Conservation (phyloP, 2,113 vertebrate species). For the Toxotes jaculatrix region DNA sequence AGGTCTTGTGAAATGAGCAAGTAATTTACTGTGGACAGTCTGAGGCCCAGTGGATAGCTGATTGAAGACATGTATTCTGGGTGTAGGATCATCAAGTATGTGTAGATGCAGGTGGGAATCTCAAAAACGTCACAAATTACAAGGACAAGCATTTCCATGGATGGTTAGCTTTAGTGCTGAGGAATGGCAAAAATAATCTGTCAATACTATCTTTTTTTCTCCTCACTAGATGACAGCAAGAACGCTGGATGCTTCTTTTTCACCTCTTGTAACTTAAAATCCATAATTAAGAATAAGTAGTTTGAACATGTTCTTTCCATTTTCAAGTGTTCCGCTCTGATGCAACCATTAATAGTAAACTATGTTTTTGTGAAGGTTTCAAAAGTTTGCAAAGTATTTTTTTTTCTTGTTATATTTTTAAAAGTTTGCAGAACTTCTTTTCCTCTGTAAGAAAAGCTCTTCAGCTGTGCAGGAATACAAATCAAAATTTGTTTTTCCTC, state of each 20-base stretch:
- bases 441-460: slow-evolving; percentile 35
- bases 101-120: slow-evolving; percentile 45
- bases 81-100: slow-evolving; percentile 50
- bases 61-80: slow-evolving; percentile 62
- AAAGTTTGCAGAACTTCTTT: slow-evolving; percentile 42
- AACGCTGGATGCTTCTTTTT: slow-evolving; percentile 25
- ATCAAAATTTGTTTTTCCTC: slow-evolving; percentile 50
- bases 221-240: slow-evolving; percentile 5
- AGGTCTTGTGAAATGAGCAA: slow-evolving; percentile 83
- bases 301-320: slow-evolving; percentile 5
- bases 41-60: slow-evolving; percentile 60
- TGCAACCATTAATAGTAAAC: background rate
- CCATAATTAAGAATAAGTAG: slow-evolving; percentile 21
- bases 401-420: background rate
- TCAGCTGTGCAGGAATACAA: slow-evolving; percentile 37
- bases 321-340: slow-evolving; percentile 18
- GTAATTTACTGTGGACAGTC: slow-evolving; percentile 82
- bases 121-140: slow-evolving; percentile 46
- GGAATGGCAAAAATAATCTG: slow-evolving; percentile 2
- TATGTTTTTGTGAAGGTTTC: slow-evolving; percentile 20
- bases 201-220: slow-evolving; percentile 14
- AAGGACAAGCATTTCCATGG: slow-evolving; percentile 27
- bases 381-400: slow-evolving; percentile 36
- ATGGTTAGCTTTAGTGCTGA: slow-evolving; percentile 10
- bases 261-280: slow-evolving; percentile 5